phyloP scores from a whole-genome alignment of 2,888 invertebrate species.

The Alloscopus bannaensis region DNA sequence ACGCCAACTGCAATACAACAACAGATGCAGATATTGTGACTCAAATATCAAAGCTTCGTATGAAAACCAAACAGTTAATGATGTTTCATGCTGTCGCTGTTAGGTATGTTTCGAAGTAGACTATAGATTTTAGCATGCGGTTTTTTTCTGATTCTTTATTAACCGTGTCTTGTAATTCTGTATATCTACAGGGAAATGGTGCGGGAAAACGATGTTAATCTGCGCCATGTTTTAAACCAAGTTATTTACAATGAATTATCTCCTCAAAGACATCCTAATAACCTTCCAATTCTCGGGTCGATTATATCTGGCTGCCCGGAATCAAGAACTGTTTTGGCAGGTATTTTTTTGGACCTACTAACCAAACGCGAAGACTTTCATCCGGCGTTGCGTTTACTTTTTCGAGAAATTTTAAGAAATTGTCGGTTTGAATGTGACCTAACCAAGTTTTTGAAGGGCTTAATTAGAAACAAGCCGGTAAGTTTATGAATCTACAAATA shows the following conservation, averaged over 20 bases:
- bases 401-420: conserved; percentile 92
- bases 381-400: conserved; percentile 87
- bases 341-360: conserved; percentile 88
- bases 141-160: not conserved
- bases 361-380: conserved; percentile 93
- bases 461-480: conserved; percentile 80
- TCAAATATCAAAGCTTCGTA: conserved; percentile 89
- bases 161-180: too few relatives aligned
- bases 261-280: conserved; percentile 91
- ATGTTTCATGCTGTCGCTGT: conserved; percentile 92
- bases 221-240: conserved; percentile 90
- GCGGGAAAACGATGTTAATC: conserved; percentile 87
- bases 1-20: conserved; percentile 81
- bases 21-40: conserved; percentile 88
- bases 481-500: conserved; percentile 11
- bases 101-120: conserved; percentile 75
- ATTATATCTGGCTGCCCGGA: conserved; percentile 91
- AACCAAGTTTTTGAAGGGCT: conserved; percentile 85
- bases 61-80: conserved; percentile 95
- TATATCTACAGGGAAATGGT: conserved; percentile 86
- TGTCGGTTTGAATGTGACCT: conserved; percentile 88
- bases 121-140: not conserved
- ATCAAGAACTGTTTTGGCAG: conserved; percentile 88
- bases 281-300: conserved; percentile 92
- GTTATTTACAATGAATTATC: conserved; percentile 97